Percentiles rank a stretch among this genome's conserved stretches.
phyloP scores from a whole-genome alignment of 1,140 invertebrate genomes.

The Rhysida immarginata region DNA sequence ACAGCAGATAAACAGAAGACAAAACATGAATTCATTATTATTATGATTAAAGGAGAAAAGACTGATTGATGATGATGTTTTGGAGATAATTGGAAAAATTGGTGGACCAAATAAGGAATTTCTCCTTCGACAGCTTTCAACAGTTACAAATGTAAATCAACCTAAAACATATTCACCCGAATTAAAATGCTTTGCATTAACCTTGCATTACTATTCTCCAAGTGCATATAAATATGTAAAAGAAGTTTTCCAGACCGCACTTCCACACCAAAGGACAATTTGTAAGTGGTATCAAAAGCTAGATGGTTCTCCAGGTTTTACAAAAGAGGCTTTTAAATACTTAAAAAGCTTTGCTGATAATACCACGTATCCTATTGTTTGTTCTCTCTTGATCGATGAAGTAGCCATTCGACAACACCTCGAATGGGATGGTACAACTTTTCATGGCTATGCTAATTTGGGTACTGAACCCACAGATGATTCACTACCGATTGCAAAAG shows the following conservation, averaged over 20 bases:
- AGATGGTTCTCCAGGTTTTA: constrained; percentile 27
- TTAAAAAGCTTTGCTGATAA: constrained; percentile 19
- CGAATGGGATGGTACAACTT: constrained; percentile 13
- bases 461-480: constrained; percentile 19
- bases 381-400: constrained; percentile 14
- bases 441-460: constrained; percentile 10
- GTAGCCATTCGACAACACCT: constrained; percentile 13
- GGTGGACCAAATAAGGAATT: background rate
- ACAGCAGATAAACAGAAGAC: too few species aligned
- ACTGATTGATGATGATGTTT: background rate
- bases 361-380: constrained; percentile 8
- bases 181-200: constrained; percentile 23
- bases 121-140: too few species aligned
- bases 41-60: too few species aligned
- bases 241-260: constrained; percentile 22
- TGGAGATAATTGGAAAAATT: background rate
- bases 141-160: background rate
- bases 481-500: constrained; percentile 19
- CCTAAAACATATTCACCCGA: background rate
- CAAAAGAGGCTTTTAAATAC: constrained; percentile 23
- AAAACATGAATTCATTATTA: too few species aligned
- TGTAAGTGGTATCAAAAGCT: constrained; percentile 27
- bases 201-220: constrained; percentile 28
- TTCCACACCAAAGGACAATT: constrained; percentile 28
- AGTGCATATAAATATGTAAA: constrained; percentile 29